A percentile compares a stretch with the other conserved stretches of the same genome.
Evolutionary conservation across 2,888 invertebrate genomes (phyloP).

Genomic region (Meiosimyza platycephala): DNA sequence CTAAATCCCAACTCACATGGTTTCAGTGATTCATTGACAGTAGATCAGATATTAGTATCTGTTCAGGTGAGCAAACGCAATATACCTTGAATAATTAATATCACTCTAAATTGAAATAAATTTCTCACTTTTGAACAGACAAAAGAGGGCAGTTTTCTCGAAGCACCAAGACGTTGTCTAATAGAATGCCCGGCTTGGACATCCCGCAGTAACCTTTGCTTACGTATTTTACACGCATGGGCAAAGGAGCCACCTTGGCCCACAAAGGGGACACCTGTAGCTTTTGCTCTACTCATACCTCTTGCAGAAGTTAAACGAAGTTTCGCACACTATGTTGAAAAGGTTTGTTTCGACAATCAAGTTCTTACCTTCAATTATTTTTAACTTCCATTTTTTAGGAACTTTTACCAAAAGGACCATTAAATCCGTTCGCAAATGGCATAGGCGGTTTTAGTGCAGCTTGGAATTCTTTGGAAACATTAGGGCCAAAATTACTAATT

Average conservation of each 20-base stretch:
- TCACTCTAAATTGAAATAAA: too few relatives aligned
- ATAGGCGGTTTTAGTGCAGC: conserved; percentile 64
- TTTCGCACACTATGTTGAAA: conserved; percentile 54
- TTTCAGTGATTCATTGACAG: conserved; percentile 57
- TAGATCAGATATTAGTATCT: conserved; percentile 69
- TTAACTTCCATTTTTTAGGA: conserved; percentile 50
- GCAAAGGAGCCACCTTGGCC: conserved; percentile 67
- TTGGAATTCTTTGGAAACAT: conserved; percentile 67
- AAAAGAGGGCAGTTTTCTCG: conserved; percentile 68
- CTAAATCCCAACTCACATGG: conserved; percentile 61
- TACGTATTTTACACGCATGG: conserved; percentile 71
- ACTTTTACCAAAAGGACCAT: conserved; percentile 67
- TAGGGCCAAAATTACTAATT: conserved; percentile 69
- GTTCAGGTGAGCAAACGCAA: conserved; percentile 64
- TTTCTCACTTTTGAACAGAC: conserved; percentile 54
- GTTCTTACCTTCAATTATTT: not conserved
- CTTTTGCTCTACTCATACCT: conserved; percentile 69
- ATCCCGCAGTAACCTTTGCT: conserved; percentile 69
- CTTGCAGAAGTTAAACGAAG: conserved; percentile 69
- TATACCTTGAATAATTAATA: not conserved
- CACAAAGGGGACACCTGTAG: conserved; percentile 66
- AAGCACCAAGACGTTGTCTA: conserved; percentile 69
- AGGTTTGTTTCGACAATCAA: conserved; percentile 45
- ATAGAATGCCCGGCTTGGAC: conserved; percentile 70
- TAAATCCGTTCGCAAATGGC: conserved; percentile 56